phyloP scores from a whole-genome alignment of 2,113 vertebrate genomes.

The Sander lucioperca region DNA sequence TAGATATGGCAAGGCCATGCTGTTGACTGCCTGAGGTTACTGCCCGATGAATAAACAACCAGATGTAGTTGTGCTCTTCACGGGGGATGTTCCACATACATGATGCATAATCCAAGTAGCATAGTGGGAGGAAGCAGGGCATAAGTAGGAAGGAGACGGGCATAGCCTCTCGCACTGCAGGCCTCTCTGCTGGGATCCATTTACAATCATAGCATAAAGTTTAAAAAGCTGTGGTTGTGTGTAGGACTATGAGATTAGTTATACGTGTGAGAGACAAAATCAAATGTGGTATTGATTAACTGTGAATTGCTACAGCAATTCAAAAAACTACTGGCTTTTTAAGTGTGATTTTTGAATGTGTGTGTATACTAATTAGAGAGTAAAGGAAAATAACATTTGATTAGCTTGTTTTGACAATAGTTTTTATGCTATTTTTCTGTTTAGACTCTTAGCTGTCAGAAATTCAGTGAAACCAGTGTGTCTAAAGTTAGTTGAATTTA shows the following conservation, averaged over 20 bases:
- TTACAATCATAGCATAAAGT: slow-evolving; percentile 26
- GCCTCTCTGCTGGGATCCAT: slow-evolving; percentile 50
- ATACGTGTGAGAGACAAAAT: not conserved
- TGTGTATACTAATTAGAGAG: not conserved
- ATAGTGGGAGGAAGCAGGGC: slow-evolving; percentile 46
- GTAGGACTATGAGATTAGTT: not conserved
- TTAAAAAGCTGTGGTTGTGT: not conserved
- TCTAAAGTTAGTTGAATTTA: not conserved
- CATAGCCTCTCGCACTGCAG: slow-evolving; percentile 50
- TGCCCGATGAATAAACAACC: slow-evolving; percentile 74
- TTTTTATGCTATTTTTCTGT: not conserved
- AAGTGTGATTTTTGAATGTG: not conserved
- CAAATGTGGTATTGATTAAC: slow-evolving; percentile 6
- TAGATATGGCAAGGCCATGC: slow-evolving; percentile 44
- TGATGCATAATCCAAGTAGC: slow-evolving; percentile 70
- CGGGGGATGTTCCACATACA: slow-evolving; percentile 64
- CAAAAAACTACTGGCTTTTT: not conserved
- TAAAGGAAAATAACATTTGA: not conserved
- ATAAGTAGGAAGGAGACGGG: slow-evolving; percentile 48
- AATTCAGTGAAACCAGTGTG: not conserved
- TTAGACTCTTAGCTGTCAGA: not conserved
- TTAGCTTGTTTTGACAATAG: not conserved
- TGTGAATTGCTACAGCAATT: not conserved
- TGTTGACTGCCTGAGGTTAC: slow-evolving; percentile 48
- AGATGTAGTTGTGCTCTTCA: slow-evolving; percentile 35